Conservation (phyloP, 2,888 invertebrate genomes). For the Noctua janthina region DNA sequence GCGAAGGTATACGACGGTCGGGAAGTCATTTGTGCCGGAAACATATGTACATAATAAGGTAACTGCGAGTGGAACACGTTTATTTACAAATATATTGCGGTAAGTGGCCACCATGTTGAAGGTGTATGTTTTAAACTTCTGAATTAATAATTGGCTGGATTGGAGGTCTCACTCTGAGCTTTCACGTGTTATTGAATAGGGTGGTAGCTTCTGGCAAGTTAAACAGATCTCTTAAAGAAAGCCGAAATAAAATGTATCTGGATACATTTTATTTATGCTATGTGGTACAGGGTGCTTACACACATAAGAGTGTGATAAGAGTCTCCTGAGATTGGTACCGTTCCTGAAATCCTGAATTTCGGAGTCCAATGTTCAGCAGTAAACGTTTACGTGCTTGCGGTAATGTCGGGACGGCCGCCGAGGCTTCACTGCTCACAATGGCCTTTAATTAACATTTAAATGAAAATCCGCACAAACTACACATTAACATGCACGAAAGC, state of each 20-base stretch:
- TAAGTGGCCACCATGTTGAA: neutral
- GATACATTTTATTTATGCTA: neutral
- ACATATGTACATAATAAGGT: constrained; percentile 11
- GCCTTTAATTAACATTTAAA: constrained; percentile 50
- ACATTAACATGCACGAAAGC: constrained; percentile 42
- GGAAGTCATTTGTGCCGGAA: constrained; percentile 31
- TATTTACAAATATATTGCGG: constrained; percentile 21
- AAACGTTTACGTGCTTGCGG: constrained; percentile 13
- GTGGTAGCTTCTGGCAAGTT: neutral
- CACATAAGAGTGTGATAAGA: neutral
- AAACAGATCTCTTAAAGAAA: neutral
- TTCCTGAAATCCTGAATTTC: constrained; percentile 14
- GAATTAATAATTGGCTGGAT: constrained; percentile 1
- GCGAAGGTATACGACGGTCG: neutral
- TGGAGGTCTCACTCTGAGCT: neutral
- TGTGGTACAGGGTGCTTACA: neutral
- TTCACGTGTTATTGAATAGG: neutral
- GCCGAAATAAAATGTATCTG: neutral
- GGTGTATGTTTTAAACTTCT: constrained; percentile 10
- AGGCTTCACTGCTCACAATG: neutral
- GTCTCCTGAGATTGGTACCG: neutral
- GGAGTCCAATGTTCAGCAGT: constrained; percentile 2
- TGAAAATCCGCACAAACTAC: constrained; percentile 33
- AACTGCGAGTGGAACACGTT: constrained; percentile 8
- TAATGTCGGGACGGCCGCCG: neutral